Evolutionary conservation across 2,888 invertebrate genomes (phyloP).

Genomic region (Copidosoma aretas): DNA sequence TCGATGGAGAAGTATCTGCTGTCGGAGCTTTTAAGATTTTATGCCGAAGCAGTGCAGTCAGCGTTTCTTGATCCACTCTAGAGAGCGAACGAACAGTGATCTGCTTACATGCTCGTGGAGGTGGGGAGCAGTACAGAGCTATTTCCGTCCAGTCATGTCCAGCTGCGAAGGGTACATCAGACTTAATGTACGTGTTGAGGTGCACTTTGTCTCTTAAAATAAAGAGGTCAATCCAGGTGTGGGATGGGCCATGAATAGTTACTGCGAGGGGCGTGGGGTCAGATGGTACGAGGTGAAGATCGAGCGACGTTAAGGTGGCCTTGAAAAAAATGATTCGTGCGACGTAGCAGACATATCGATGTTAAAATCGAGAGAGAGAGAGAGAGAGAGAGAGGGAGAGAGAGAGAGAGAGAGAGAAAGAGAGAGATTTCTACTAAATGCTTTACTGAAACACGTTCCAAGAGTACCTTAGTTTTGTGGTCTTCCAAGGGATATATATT

Average conservation of each 20-base stretch:
- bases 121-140: background rate
- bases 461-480: too few relatives aligned
- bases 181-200: background rate
- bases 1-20: too few relatives aligned
- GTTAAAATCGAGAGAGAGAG: slow-evolving; percentile 7
- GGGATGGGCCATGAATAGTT: background rate
- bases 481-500: too few relatives aligned
- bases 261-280: background rate
- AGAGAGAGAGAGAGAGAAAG: too few relatives aligned
- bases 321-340: background rate
- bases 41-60: background rate
- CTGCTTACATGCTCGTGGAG: background rate
- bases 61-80: background rate
- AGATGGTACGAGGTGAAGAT: background rate
- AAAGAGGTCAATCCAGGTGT: slow-evolving; percentile 1
- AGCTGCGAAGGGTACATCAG: background rate
- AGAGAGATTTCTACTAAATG: too few relatives aligned
- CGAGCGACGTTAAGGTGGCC: background rate
- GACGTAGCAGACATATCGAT: background rate
- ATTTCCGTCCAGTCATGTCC: background rate
- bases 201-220: background rate
- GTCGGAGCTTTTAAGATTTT: background rate
- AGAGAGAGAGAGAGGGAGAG: too few relatives aligned
- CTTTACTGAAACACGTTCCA: too few relatives aligned
- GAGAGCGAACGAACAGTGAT: background rate